phyloP scores from a whole-genome alignment of 2,888 invertebrate species.

The Xanthia icteritia region DNA sequence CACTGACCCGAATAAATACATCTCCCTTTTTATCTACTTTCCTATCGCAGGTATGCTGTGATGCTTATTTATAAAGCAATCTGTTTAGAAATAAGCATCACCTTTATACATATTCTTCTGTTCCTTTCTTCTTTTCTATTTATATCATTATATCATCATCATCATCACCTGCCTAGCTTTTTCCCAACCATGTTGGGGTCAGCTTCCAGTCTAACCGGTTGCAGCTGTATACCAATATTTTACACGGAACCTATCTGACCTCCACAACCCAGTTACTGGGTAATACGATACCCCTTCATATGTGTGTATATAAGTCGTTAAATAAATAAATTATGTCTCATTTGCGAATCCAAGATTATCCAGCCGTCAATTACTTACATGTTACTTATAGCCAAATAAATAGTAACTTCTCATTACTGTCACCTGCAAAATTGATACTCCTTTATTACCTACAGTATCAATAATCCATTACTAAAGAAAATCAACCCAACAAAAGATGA shows the following conservation, averaged over 20 bases:
- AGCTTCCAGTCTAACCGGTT: too few relatives aligned
- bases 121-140: not conserved
- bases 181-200: too few relatives aligned
- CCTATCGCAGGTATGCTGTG: not conserved
- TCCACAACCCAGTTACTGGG: too few relatives aligned
- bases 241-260: too few relatives aligned
- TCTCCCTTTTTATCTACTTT: not conserved
- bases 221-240: too few relatives aligned
- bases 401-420: not conserved
- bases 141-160: not conserved
- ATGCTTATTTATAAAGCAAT: too few relatives aligned
- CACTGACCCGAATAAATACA: not conserved
- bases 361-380: not conserved
- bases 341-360: not conserved
- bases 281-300: too few relatives aligned
- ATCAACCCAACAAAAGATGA: constrained; percentile 1
- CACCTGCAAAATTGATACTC: not conserved
- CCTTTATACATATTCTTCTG: not conserved
- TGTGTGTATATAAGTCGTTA: not conserved
- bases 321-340: not conserved
- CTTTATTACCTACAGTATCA: not conserved
- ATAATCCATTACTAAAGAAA: not conserved
- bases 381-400: too few relatives aligned
- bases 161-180: too few relatives aligned
- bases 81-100: not conserved